These are phyloP conservation scores for Austrolebias charrua DNA, from an alignment of 2,797 vertebrate genomes.

Conservation along the genomic window DNA sequence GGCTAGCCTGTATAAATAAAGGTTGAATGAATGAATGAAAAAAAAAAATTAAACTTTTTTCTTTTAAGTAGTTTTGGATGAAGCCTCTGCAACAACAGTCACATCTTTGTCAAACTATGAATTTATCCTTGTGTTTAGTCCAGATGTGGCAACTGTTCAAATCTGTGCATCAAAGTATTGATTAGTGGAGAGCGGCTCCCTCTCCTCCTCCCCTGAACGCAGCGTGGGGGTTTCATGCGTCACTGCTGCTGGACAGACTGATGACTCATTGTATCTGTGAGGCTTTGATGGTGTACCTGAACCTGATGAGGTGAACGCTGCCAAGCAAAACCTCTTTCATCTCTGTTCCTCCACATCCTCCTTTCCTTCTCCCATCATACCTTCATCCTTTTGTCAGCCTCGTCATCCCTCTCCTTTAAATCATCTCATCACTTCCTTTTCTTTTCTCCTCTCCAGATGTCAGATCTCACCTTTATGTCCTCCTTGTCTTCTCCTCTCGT, in stretches of 20 bases:
- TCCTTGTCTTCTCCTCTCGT: conserved; percentile 5
- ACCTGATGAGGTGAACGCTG: conserved; percentile 36
- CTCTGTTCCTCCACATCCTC: conserved; percentile 11
- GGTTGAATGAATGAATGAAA: no score
- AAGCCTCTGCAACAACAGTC: not conserved
- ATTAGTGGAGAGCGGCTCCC: conserved; percentile 2
- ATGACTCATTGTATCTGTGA: conserved; percentile 40
- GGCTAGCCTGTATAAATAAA: no score
- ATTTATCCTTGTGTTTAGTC: not conserved
- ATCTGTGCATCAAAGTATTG: conserved; percentile 6
- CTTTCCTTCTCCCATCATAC: conserved; percentile 14
- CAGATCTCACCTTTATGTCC: conserved; percentile 10
- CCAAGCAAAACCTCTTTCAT: conserved; percentile 48
- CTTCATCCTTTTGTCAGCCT: conserved; percentile 15
- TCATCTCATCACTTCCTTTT: conserved; percentile 6
- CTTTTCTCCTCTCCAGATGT: not conserved
- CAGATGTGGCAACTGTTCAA: not conserved
- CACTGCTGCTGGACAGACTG: conserved; percentile 16
- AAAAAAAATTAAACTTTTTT: no score
- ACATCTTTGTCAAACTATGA: not conserved
- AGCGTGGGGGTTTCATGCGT: not conserved
- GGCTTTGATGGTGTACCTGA: conserved; percentile 40
- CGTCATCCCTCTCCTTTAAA: not conserved
- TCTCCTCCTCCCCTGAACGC: not conserved
- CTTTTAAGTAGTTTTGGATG: not conserved